Evolutionary conservation across 30 jellyfish, hydroid and myxozoan genomes (phyloP).

Genomic region (Nemopilema nomurai): DNA sequence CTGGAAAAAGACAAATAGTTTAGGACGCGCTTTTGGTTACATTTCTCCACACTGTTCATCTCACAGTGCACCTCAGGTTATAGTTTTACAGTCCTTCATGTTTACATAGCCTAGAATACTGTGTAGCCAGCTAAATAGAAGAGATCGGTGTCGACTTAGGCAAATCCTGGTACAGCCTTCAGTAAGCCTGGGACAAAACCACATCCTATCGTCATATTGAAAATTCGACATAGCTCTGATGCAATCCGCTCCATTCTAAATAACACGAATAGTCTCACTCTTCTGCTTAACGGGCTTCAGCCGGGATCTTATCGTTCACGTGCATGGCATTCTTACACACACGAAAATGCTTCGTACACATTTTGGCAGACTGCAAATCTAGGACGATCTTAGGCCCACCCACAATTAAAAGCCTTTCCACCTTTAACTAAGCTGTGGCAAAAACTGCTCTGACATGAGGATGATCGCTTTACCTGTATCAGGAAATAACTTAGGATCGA

Average conservation of each 20-base stretch:
- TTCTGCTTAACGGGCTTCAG: neutral
- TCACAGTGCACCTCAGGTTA: neutral
- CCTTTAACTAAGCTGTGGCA: neutral
- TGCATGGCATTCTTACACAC: neutral
- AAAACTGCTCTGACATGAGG: neutral
- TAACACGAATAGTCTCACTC: neutral
- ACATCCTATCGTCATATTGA: neutral
- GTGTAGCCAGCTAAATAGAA: constrained; percentile 11
- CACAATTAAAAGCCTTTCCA: neutral
- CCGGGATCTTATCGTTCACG: neutral
- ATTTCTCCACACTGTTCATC: neutral
- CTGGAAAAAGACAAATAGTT: neutral
- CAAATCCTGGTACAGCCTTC: constrained; percentile 28
- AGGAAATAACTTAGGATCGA: neutral
- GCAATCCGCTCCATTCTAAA: neutral
- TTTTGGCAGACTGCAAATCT: neutral
- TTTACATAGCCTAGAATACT: neutral
- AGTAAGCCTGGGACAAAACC: constrained; percentile 9
- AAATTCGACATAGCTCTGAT: neutral
- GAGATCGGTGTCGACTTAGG: constrained; percentile 6
- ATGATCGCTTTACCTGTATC: neutral
- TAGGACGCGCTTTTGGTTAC: neutral
- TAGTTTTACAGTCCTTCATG: neutral
- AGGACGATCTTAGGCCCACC: neutral
- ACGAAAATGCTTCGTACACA: neutral